Evolutionary conservation across 2,797 vertebrate species (phyloP).

Genomic region (Premnoplex brunnescens): DNA sequence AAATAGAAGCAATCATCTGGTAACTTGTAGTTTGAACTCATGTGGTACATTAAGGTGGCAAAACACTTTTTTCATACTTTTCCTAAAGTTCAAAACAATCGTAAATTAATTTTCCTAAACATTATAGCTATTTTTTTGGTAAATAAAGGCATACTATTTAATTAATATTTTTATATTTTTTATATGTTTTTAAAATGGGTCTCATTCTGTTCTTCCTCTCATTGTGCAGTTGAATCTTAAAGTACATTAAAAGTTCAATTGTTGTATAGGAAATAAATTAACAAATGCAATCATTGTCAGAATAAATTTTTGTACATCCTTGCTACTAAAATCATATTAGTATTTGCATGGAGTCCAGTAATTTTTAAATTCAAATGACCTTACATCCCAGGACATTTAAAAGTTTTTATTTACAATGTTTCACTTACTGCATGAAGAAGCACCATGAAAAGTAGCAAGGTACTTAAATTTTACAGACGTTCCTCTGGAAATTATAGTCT

Average conservation of each 20-base stretch:
- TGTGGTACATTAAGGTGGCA: background rate
- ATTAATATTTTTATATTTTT: background rate
- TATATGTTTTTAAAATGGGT: background rate
- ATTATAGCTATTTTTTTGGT: background rate
- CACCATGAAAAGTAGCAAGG: background rate
- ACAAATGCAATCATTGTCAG: background rate
- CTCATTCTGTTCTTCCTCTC: background rate
- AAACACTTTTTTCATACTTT: background rate
- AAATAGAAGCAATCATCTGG: slow-evolving; percentile 24
- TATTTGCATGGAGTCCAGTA: background rate
- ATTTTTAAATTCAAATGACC: background rate
- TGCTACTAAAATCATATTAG: background rate
- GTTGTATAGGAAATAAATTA: background rate
- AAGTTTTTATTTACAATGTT: background rate
- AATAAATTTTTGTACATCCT: background rate
- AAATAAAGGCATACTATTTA: background rate
- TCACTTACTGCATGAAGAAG: background rate
- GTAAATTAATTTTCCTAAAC: background rate
- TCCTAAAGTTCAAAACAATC: background rate
- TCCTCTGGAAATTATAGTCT: background rate
- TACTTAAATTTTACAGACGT: background rate
- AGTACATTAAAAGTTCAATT: background rate
- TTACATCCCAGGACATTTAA: background rate
- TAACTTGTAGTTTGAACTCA: background rate
- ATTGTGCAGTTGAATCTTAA: background rate